Percentiles rank a stretch among this genome's conserved stretches.
phyloP scores from a whole-genome alignment of 2,888 invertebrate species.

The Epinotia bilunana region DNA sequence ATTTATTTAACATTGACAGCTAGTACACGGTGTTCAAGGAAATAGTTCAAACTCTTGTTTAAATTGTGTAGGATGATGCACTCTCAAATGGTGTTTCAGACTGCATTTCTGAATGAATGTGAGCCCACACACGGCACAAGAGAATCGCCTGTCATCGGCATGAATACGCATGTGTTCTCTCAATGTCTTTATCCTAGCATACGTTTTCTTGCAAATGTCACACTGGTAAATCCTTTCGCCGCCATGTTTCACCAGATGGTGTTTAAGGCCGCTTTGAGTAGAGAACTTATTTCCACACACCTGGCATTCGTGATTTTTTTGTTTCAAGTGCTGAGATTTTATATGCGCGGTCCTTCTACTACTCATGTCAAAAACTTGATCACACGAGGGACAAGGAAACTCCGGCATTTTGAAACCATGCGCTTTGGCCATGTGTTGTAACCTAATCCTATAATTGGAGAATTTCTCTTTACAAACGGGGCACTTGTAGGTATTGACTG shows the following conservation, averaged over 20 bases:
- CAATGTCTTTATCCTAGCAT: constrained; percentile 76
- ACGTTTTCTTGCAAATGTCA: constrained; percentile 81
- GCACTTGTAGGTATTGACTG: constrained; percentile 68
- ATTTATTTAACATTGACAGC: no score
- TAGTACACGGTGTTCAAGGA: no score
- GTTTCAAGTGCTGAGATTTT: constrained; percentile 74
- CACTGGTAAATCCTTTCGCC: constrained; percentile 83
- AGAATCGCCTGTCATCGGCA: constrained; percentile 73
- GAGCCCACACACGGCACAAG: constrained; percentile 73
- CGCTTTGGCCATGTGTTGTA: constrained; percentile 70
- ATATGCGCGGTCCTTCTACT: constrained; percentile 75
- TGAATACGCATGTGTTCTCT: constrained; percentile 80
- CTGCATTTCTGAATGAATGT: constrained; percentile 79
- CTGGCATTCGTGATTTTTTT: constrained; percentile 77
- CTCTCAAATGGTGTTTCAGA: constrained; percentile 74
- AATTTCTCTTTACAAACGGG: constrained; percentile 79
- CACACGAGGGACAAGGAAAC: constrained; percentile 75
- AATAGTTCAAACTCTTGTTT: constrained; percentile 59
- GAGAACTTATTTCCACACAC: constrained; percentile 83
- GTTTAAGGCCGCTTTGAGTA: constrained; percentile 81
- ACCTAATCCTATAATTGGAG: constrained; percentile 71
- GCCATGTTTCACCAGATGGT: constrained; percentile 82
- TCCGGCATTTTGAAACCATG: constrained; percentile 74
- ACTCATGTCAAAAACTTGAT: constrained; percentile 74
- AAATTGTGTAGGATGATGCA: constrained; percentile 72